A percentile compares a stretch with the other conserved stretches of the same genome.
phyloP scores from a whole-genome alignment of 2,888 invertebrate genomes.

The Smittia aterrima region DNA sequence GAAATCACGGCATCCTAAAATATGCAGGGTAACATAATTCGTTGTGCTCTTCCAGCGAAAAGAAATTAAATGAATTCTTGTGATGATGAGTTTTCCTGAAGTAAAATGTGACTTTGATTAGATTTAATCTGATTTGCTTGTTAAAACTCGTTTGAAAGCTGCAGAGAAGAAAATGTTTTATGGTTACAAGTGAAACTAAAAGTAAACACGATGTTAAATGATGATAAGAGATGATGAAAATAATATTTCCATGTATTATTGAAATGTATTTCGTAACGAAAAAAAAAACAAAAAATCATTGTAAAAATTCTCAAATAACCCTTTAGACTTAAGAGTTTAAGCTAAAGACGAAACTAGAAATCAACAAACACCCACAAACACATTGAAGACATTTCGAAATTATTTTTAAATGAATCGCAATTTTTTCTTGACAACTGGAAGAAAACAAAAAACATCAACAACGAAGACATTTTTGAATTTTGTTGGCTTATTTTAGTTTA shows the following conservation, averaged over 20 bases:
- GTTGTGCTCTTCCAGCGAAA: too few relatives aligned
- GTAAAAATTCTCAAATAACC: conserved; percentile 19
- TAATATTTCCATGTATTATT: conserved; percentile 38
- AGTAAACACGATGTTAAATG: background rate
- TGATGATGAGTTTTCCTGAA: background rate
- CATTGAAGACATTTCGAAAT: background rate
- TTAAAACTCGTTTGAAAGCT: too few relatives aligned
- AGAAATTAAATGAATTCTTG: too few relatives aligned
- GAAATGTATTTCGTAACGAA: conserved; percentile 43
- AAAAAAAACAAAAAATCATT: conserved; percentile 33
- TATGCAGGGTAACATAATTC: too few relatives aligned
- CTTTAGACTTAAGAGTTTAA: background rate
- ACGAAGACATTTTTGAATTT: background rate
- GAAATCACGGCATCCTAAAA: too few relatives aligned
- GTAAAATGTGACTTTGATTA: too few relatives aligned
- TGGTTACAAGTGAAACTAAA: background rate
- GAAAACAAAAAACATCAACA: background rate
- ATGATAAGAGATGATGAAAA: conserved; percentile 15
- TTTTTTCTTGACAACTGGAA: background rate
- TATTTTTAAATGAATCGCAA: background rate
- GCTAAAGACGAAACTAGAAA: background rate
- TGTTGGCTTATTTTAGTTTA: background rate
- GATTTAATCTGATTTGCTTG: too few relatives aligned
- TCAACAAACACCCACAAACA: background rate
- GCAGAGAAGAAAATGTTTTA: background rate